Evolutionary conservation across 35 echinoderm and acorn worm species (phyloP).

Genomic region (Amphiura filiformis): DNA sequence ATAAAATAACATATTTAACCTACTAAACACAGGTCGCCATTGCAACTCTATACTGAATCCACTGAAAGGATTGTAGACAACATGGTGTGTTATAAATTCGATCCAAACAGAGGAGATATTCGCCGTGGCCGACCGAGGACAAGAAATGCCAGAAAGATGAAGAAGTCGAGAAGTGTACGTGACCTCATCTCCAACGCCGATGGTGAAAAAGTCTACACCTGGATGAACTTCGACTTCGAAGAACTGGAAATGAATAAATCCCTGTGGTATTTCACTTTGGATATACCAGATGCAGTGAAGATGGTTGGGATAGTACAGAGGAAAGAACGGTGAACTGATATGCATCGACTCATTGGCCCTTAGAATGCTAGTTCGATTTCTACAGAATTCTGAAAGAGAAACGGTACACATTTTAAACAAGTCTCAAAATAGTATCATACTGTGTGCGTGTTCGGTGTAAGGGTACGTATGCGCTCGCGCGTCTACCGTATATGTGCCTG

Average conservation of each 20-base stretch:
- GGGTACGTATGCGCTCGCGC: no score
- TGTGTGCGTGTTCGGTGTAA: no score
- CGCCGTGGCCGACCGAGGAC: background rate
- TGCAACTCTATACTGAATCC: no score
- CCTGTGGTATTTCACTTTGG: background rate
- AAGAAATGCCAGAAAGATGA: background rate
- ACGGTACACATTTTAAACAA: no score
- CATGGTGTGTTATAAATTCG: background rate
- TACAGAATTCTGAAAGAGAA: no score
- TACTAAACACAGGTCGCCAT: no score
- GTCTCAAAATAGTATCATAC: no score
- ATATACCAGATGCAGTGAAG: background rate
- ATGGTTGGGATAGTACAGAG: background rate
- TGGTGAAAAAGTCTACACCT: background rate
- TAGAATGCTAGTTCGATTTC: no score
- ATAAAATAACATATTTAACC: no score
- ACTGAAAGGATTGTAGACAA: no score
- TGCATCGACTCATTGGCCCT: no score
- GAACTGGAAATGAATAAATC: background rate
- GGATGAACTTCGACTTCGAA: background rate
- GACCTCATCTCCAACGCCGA: background rate
- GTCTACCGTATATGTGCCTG: no score
- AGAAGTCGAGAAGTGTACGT: background rate
- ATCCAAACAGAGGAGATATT: background rate
- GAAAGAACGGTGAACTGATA: background rate